Evolutionary conservation across 2,113 vertebrate species (phyloP).

Genomic region (Xenopus laevis): DNA sequence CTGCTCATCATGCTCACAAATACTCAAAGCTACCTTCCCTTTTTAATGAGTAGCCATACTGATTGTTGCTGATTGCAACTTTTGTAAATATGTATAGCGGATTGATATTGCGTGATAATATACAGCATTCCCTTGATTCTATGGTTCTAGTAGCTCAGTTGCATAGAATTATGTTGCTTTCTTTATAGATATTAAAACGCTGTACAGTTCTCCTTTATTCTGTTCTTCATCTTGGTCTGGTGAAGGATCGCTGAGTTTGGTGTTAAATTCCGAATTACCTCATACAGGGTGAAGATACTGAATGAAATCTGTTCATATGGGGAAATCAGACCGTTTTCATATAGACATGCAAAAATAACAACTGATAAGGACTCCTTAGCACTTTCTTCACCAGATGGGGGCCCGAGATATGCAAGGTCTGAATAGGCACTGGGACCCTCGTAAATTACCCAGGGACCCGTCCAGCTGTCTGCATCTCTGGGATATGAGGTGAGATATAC

Average conservation of each 20-base stretch:
- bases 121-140: too few relatives aligned
- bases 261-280: conserved; percentile 81
- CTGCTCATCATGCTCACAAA: too few relatives aligned
- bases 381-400: conserved; percentile 52
- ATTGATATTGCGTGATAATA: too few relatives aligned
- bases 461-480: conserved; percentile 82
- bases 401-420: conserved; percentile 78
- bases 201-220: too few relatives aligned
- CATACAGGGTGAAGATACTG: conserved; percentile 80
- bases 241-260: background rate
- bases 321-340: conserved; percentile 74
- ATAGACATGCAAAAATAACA: conserved; percentile 80
- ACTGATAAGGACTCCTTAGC: conserved; percentile 41
- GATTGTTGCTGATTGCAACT: too few relatives aligned
- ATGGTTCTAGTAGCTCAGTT: too few relatives aligned
- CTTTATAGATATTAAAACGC: too few relatives aligned
- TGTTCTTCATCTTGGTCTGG: too few relatives aligned
- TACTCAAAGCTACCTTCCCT: too few relatives aligned
- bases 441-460: conserved; percentile 86
- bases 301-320: conserved; percentile 92
- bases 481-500: conserved; percentile 81
- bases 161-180: too few relatives aligned
- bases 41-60: too few relatives aligned
- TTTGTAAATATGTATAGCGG: too few relatives aligned
- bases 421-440: conserved; percentile 92